Conservation (phyloP, 1,140 invertebrate genomes). For the Brachionus sp. region DNA sequence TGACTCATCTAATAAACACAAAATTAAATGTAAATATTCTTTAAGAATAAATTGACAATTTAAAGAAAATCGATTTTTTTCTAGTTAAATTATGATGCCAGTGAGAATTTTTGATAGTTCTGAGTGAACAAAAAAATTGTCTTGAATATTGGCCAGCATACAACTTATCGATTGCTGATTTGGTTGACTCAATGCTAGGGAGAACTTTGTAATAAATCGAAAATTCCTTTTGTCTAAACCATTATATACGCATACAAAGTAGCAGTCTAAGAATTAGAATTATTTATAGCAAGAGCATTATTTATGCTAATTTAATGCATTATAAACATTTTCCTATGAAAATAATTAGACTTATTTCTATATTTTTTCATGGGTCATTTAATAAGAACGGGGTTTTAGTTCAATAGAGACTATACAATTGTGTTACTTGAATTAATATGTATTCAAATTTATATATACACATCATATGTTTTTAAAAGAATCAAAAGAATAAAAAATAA, state of each 20-base stretch:
- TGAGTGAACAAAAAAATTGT: neutral
- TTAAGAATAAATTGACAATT: neutral
- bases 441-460: neutral
- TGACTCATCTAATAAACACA: neutral
- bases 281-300: neutral
- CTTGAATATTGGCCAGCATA: neutral
- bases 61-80: neutral
- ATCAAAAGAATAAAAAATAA: neutral
- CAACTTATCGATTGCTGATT: neutral
- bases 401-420: neutral
- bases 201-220: neutral
- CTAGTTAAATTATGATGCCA: neutral
- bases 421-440: too few relatives aligned
- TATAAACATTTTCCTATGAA: neutral
- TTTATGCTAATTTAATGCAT: neutral
- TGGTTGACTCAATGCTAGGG: neutral
- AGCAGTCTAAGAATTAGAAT: neutral
- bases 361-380: slow-evolving; percentile 3
- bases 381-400: neutral
- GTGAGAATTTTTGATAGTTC: neutral
- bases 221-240: neutral
- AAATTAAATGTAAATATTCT: neutral
- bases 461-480: neutral
- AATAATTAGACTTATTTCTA: neutral
- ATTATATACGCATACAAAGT: neutral